These are phyloP conservation scores for Coelopa frigida DNA, from an alignment of 1,140 invertebrate species.

Conservation along the genomic window DNA sequence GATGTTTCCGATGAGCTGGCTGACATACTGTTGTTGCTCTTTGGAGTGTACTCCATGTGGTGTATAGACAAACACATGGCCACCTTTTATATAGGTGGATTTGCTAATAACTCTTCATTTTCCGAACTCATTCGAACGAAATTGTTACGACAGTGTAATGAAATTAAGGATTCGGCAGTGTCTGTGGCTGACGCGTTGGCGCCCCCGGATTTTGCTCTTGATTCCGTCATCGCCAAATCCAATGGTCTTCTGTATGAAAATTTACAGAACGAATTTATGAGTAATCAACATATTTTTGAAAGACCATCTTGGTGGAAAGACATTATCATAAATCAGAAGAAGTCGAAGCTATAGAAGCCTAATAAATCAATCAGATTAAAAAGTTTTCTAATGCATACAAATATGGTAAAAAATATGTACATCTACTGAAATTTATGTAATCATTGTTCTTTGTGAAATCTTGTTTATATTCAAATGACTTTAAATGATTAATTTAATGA, in stretches of 20 bases:
- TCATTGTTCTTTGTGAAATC: no score
- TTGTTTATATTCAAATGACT: no score
- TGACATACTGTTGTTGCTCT: slow-evolving; percentile 57
- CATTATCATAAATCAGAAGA: slow-evolving; percentile 47
- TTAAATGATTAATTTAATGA: no score
- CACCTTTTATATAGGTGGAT: slow-evolving; percentile 69
- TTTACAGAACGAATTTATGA: slow-evolving; percentile 66
- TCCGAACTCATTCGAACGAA: slow-evolving; percentile 52
- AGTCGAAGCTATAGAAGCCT: slow-evolving; percentile 30
- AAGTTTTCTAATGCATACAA: no score
- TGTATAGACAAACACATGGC: slow-evolving; percentile 66
- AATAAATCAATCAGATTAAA: no score
- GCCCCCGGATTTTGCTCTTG: slow-evolving; percentile 79
- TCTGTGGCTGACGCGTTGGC: slow-evolving; percentile 76
- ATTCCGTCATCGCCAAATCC: slow-evolving; percentile 74
- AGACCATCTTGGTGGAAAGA: slow-evolving; percentile 74
- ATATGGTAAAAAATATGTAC: no score
- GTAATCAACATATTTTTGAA: slow-evolving; percentile 61
- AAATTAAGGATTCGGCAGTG: slow-evolving; percentile 69
- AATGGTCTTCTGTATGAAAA: slow-evolving; percentile 84
- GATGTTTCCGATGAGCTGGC: slow-evolving; percentile 48
- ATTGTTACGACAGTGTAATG: slow-evolving; percentile 61
- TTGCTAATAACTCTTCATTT: slow-evolving; percentile 49
- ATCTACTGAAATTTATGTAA: no score
- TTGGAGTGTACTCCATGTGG: slow-evolving; percentile 64